Base-by-base conservation (phyloP, 64 coral and sea anemone genomes). In the Pocillopora verrucosa region DNA sequence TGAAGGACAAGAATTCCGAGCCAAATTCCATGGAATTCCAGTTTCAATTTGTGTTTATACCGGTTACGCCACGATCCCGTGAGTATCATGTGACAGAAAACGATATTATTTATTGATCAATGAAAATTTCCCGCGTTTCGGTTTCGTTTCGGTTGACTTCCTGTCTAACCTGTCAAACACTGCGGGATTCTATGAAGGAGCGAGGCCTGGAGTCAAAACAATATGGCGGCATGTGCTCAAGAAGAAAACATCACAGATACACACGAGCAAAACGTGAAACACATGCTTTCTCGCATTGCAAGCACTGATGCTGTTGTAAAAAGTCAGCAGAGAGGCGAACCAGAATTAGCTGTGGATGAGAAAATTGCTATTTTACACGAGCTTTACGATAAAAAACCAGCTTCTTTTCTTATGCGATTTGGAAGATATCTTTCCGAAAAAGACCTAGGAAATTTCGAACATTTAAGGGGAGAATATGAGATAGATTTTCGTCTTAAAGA, bases 341-440 rank as follows among this genome's bases (percentile, higher is more conserved):
- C 87, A 67, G 93, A 98, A 86, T 87, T 95, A 51, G 88, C 96
- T 57, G 58, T 87, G 34, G 90, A 91, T 16, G 78, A 95, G 78
- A 95, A 95, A 76, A 59, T 85, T 61, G 65, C 58, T 56, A 91
- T 98, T 87, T 88, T 98, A 11, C 76, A 90, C 26, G 91, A 78
- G 36, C 88, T 98, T 38, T 93, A 88, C 10, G 80, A 79, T 9
- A 89, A 58, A 72, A 98, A 87, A 45, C 96, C 96, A 9, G 64
- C 65, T 19, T 84, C 77, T 59, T 95, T 98, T 95, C 84, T 98
- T 0, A 83, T 84, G 56, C 93, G 93, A 30, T 98, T 98, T 93
- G 96, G 96, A 35, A 82, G 84, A 65, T 91, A 79, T 26, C 86
- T 98, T 88, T 36, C 37, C 4, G 35, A 65, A 16, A 88, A 95